Conservation (phyloP, 2,888 invertebrate genomes). For the Coelopa pilipes region DNA sequence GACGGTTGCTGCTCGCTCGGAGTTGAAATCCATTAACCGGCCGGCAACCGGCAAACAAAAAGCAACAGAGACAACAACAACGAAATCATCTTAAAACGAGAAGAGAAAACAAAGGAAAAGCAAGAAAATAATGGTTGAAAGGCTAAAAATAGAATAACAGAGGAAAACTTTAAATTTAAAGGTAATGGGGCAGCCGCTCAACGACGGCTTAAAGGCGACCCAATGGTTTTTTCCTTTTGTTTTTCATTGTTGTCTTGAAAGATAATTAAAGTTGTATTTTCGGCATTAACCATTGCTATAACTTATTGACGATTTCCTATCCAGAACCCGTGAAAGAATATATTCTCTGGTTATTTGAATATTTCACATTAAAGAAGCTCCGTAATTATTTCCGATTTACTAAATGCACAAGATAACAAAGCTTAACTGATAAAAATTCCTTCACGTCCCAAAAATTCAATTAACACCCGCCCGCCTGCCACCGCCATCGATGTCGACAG, state of each 20-base stretch:
- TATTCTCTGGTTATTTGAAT: no score
- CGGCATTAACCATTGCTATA: neutral
- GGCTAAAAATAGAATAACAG: neutral
- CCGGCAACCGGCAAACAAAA: constrained; percentile 33
- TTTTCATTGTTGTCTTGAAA: no score
- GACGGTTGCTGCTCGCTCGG: no score
- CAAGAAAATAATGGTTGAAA: neutral
- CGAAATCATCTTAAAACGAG: neutral
- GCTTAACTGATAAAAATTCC: neutral
- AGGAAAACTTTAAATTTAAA: neutral
- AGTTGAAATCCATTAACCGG: constrained; percentile 37
- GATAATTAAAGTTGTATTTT: no score
- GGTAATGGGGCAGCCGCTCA: neutral
- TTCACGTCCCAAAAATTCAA: constrained; percentile 2
- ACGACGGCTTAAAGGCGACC: neutral
- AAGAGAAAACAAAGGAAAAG: neutral
- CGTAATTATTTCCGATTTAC: neutral
- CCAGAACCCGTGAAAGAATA: no score
- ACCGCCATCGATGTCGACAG: neutral
- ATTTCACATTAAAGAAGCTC: neutral
- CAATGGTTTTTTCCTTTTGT: no score
- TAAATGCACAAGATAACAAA: constrained; percentile 2
- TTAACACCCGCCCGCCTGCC: neutral
- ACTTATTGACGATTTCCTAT: neutral
- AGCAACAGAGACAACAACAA: constrained; percentile 23